Conservation (phyloP, 2,797 vertebrate species). For the Phalloptychus januarius region DNA sequence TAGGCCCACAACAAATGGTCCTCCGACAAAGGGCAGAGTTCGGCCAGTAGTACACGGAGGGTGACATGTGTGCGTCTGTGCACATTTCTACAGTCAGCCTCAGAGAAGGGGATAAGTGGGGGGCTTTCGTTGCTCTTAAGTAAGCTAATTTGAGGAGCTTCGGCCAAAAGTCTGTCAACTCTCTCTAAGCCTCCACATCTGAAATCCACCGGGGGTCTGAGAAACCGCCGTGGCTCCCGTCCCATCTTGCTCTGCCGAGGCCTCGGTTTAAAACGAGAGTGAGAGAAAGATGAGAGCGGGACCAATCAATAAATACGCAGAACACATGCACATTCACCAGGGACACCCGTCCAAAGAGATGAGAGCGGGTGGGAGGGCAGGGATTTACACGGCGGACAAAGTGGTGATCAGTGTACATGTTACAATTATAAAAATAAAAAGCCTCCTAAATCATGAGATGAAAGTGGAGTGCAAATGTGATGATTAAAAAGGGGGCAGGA, state of each 20-base stretch:
- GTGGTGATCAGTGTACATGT: constrained; percentile 56
- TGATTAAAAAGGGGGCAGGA: constrained; percentile 69
- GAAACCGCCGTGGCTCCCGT: constrained; percentile 47
- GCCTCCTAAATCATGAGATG: constrained; percentile 78
- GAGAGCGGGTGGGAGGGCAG: constrained; percentile 24
- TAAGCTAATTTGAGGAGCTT: constrained; percentile 61
- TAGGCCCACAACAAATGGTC: constrained; percentile 84
- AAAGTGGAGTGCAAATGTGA: constrained; percentile 77
- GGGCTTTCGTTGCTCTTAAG: constrained; percentile 55
- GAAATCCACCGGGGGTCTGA: constrained; percentile 39
- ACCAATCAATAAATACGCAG: constrained; percentile 74
- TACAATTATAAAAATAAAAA: constrained; percentile 80
- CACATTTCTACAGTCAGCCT: constrained; percentile 21
- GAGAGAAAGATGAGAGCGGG: constrained; percentile 74
- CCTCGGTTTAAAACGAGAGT: constrained; percentile 70
- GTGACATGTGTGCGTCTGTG: neutral
- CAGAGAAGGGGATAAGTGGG: constrained; percentile 41
- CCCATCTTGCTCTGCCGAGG: constrained; percentile 38
- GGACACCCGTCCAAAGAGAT: constrained; percentile 41
- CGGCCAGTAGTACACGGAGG: constrained; percentile 59
- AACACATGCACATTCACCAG: constrained; percentile 65
- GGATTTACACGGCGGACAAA: constrained; percentile 65
- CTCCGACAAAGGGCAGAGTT: constrained; percentile 84
- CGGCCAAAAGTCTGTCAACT: constrained; percentile 67
- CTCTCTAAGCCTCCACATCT: constrained; percentile 44